phyloP scores from a whole-genome alignment of 2,888 invertebrate genomes.

The Oligia strigilis region DNA sequence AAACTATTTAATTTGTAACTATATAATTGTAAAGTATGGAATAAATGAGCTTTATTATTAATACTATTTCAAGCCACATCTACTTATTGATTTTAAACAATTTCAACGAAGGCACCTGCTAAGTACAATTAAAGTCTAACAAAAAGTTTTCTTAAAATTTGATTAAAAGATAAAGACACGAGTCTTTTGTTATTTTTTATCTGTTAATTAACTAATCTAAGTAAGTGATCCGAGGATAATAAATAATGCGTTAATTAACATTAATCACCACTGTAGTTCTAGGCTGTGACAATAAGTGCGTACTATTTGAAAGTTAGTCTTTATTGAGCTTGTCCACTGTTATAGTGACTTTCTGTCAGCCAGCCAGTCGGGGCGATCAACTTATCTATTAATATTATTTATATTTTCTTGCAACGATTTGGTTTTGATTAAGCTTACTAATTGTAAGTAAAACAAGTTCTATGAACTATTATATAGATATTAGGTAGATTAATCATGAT shows the following conservation, averaged over 20 bases:
- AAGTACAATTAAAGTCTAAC: slow-evolving; percentile 1
- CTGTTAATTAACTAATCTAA: not conserved
- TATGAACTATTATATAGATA: not conserved
- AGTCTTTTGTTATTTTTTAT: not conserved
- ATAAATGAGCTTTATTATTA: too few species aligned
- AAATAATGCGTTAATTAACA: slow-evolving; percentile 58
- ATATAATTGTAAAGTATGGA: too few species aligned
- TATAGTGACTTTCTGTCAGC: slow-evolving; percentile 14
- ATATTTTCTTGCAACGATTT: not conserved
- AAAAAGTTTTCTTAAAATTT: not conserved
- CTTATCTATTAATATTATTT: not conserved
- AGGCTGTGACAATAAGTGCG: slow-evolving; percentile 33
- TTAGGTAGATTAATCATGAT: not conserved
- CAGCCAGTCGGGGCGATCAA: not conserved
- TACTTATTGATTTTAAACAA: not conserved
- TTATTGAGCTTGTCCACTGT: slow-evolving; percentile 10
- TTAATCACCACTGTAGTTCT: slow-evolving; percentile 40
- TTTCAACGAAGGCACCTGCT: not conserved
- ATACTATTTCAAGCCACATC: not conserved
- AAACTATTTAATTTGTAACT: too few species aligned
- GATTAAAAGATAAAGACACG: not conserved
- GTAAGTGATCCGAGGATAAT: slow-evolving; percentile 45
- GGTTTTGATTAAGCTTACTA: not conserved
- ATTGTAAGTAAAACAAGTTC: not conserved
- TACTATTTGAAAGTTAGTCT: slow-evolving; percentile 34